Base-by-base conservation (phyloP, 2,113 vertebrate species). In the Aegithalos caudatus region DNA sequence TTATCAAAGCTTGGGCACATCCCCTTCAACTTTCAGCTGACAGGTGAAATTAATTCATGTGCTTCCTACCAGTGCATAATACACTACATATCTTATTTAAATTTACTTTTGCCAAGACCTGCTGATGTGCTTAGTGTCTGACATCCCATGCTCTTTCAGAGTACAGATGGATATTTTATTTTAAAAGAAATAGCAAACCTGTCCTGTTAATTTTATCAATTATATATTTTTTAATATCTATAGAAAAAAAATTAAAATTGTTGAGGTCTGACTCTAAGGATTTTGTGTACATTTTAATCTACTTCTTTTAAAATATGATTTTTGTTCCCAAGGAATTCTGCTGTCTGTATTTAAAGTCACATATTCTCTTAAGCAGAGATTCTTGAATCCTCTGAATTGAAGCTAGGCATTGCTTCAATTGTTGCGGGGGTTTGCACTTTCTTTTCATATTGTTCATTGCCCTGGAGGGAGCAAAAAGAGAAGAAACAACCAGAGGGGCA, bases 11-110 rank as follows among this genome's bases (percentile, higher is more conserved):
- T 90, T 66, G 61, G 94, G 64, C 80, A 94, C 66, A 92, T 16
- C 58, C 51, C 48, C 78, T 97, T 96, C 88, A 88, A 84, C 61
- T 88, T 94, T 81, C 92, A 74, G 62, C 84, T 95, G 97, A 91
- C 85, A 90, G 95, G 93, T 96, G 92, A 96, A 94, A 95, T 96
- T 91, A 96, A 93, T 90, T 50, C 66, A 95, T 91, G 44, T 94
- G 76, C 67, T 92, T 90, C 86, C 92, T 93, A 92, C 69, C 33
- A 51, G 67, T 89, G 88, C 90, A 83, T 86, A 94, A 69, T 61
- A 94, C 64, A 95, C 76, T 97, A 97, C 90, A 96, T 97, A 82
- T 95, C 95, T 97, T 98, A 97, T 94, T 98, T 97, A 97, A 98
- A 98, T 98, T 96, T 97, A 92, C 81, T 95, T 97, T 94, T 97